These are phyloP conservation scores for Arothron firmamentum DNA, from an alignment of 2,113 vertebrate species.

Conservation along the genomic window DNA sequence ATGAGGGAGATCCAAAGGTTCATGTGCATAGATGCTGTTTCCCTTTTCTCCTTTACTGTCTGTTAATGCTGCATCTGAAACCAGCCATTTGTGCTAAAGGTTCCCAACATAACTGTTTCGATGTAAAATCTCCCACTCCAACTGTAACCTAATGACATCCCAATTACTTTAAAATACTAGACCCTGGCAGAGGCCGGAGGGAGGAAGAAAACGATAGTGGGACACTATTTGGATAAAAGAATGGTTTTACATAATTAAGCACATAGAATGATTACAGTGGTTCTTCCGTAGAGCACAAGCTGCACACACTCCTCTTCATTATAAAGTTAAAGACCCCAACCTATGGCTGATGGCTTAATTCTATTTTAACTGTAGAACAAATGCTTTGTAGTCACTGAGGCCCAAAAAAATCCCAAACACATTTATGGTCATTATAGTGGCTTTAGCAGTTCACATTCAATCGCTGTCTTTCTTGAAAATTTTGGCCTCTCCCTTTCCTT, in stretches of 20 bases:
- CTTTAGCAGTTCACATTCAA: constrained; percentile 5
- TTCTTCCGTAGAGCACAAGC: constrained; percentile 73
- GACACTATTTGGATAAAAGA: constrained; percentile 63
- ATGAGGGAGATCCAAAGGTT: too few species aligned
- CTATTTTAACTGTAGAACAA: constrained; percentile 68
- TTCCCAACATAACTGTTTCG: constrained; percentile 19
- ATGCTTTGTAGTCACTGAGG: constrained; percentile 58
- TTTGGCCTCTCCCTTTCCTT: constrained; percentile 1
- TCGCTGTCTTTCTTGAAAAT: not conserved
- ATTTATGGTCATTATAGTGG: constrained; percentile 26
- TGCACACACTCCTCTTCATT: constrained; percentile 72
- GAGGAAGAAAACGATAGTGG: constrained; percentile 36
- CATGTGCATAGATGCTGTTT: not conserved
- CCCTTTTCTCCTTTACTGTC: constrained; percentile 25
- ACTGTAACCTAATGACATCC: constrained; percentile 1
- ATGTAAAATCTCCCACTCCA: constrained; percentile 30
- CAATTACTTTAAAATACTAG: constrained; percentile 33
- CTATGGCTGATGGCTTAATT: constrained; percentile 77
- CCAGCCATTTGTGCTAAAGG: constrained; percentile 34
- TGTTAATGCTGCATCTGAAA: constrained; percentile 28
- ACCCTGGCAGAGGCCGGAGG: constrained; percentile 29
- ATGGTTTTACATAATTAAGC: constrained; percentile 79
- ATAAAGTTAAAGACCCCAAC: constrained; percentile 77
- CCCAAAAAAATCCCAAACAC: constrained; percentile 54
- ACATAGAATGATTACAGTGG: constrained; percentile 76